Base-by-base conservation (phyloP, 1,140 invertebrate species). In the Drosophila melanica region DNA sequence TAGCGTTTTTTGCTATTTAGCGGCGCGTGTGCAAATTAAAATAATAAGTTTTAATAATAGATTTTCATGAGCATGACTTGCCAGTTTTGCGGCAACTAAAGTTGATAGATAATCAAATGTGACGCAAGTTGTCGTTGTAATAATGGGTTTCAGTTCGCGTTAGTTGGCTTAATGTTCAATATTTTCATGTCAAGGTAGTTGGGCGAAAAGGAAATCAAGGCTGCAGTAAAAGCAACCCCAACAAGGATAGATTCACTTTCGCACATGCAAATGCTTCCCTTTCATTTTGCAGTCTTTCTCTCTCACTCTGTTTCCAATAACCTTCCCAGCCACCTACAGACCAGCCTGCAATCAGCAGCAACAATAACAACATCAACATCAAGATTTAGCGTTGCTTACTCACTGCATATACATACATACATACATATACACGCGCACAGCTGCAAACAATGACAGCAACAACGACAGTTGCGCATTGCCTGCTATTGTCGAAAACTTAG, bases 401-500 rank as follows among this genome's bases (percentile, higher is more conserved):
- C 77, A 85, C 72, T 81, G 78, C 75, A 74, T 41, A 80, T 60
- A 60, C 55, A 51, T n/a, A 20, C 33, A 45, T 57, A 67, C 65
- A 74, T 45, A 50, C 63, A 71, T 16, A 14, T 27, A 55, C 41
- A 55, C 16, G 11, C 20, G 57, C 9, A 11, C 44, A 57, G 33
- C 33, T 35, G 11, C 20, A 62, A 9, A 9, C 27, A 27, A 27
- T 27, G 27, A 27, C 44, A 57, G 4, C 18, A 12, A 27, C 59
- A 58, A 27, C 47, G 54, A 58, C 42, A 75, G 51, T 60, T 78
- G 84, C 79, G 72, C 76, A 65, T 71, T 71, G 75, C 70, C 57
- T 63, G 53, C 45, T 73, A 9, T n/a, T 66, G 86, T 90, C 20
- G 69, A 86, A 91, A 91, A 90, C 74, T 8, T 27, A 42, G 47